Evolutionary conservation across 1,140 invertebrate species (phyloP).

Genomic region (Glossosoma conforme): DNA sequence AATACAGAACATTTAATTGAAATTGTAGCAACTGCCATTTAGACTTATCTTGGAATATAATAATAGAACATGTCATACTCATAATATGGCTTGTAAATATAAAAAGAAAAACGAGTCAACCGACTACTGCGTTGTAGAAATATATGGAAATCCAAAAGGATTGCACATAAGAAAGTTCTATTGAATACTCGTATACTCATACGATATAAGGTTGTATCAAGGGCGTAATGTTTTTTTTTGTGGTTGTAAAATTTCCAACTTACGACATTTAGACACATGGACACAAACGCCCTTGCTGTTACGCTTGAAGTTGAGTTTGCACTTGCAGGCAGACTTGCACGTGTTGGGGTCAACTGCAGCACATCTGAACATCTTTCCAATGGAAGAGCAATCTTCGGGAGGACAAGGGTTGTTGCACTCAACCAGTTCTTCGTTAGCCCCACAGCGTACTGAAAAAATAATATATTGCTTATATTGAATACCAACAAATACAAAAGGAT

Average conservation of each 20-base stretch:
- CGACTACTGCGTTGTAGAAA: neutral
- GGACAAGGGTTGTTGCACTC: constrained; percentile 22
- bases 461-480: neutral
- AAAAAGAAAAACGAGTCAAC: neutral
- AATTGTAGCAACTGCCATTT: too few species aligned
- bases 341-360: neutral
- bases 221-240: neutral
- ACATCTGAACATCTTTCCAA: constrained; percentile 21
- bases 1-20: neutral
- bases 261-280: constrained; percentile 18
- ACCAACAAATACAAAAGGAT: neutral
- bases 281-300: constrained; percentile 20
- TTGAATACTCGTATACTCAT: neutral
- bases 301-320: constrained; percentile 20
- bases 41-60: too few species aligned
- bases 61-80: neutral
- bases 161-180: neutral
- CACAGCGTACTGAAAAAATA: constrained; percentile 8
- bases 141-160: too few species aligned
- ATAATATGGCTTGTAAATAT: neutral
- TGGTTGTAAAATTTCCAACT: neutral
- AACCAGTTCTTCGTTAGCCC: constrained; percentile 17
- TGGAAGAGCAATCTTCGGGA: constrained; percentile 18
- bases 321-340: constrained; percentile 25
- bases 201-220: too few species aligned